phyloP scores from a whole-genome alignment of 2,113 vertebrate species.

The Calonectris borealis region DNA sequence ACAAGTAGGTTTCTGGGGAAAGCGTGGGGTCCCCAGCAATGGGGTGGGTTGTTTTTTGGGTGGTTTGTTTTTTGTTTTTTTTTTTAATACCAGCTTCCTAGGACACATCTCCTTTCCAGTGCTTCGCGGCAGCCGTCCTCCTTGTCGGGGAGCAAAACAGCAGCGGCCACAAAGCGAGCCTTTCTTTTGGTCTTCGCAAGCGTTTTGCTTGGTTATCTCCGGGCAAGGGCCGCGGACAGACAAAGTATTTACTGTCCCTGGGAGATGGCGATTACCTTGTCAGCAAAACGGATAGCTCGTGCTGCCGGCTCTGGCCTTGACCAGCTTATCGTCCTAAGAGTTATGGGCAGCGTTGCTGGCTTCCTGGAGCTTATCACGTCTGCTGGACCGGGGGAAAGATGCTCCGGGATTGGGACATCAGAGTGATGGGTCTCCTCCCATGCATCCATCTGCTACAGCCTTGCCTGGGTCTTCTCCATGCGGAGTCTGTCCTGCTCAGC shows the following conservation, averaged over 20 bases:
- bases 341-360: accelerated
- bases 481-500: background rate
- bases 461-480: background rate
- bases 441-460: background rate
- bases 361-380: accelerated
- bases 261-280: background rate
- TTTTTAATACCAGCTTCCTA: background rate
- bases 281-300: background rate
- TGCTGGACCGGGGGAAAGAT: background rate
- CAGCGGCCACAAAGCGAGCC: background rate
- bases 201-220: background rate
- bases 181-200: background rate
- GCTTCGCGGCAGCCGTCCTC: background rate
- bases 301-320: background rate
- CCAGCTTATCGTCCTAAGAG: background rate
- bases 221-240: background rate
- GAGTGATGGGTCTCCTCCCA: background rate
- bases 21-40: accelerated
- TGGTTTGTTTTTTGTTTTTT: background rate
- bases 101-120: accelerated
- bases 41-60: background rate
- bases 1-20: background rate
- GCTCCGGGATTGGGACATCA: background rate
- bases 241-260: background rate
- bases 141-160: background rate